Percentiles rank a stretch among this genome's conserved stretches.
Evolutionary conservation across 2,113 vertebrate genomes (phyloP).

Genomic region (Crotalus viridis): DNA sequence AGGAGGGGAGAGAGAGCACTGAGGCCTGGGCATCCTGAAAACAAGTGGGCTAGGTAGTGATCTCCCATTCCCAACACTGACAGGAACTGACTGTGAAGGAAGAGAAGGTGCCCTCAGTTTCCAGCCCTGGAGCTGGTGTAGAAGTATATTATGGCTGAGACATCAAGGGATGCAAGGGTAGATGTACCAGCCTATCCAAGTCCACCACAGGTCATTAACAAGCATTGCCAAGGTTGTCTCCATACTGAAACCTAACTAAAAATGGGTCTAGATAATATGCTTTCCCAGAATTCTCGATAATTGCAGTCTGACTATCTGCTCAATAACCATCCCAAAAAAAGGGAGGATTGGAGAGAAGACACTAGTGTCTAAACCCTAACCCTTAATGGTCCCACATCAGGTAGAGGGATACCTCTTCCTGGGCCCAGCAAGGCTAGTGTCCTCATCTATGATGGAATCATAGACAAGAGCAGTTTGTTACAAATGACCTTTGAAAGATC

Average conservation of each 20-base stretch:
- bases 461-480: not conserved
- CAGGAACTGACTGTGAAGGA: not conserved
- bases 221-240: not conserved
- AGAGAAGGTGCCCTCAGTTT: not conserved
- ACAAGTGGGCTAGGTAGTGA: not conserved
- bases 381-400: not conserved
- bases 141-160: not conserved
- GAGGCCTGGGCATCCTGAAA: not conserved
- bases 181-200: not conserved
- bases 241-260: not conserved
- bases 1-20: not conserved
- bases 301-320: not conserved
- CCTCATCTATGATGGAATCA: not conserved
- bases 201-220: too few relatives aligned
- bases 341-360: not conserved
- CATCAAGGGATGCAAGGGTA: not conserved
- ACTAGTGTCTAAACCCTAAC: not conserved
- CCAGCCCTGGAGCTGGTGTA: not conserved
- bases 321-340: not conserved
- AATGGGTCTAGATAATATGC: not conserved
- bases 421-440: not conserved
- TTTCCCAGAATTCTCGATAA: not conserved
- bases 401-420: not conserved
- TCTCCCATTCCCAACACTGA: not conserved
- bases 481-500: not conserved